phyloP scores from a whole-genome alignment of 2,888 invertebrate genomes.

The Caenorhabditis sulstoni region DNA sequence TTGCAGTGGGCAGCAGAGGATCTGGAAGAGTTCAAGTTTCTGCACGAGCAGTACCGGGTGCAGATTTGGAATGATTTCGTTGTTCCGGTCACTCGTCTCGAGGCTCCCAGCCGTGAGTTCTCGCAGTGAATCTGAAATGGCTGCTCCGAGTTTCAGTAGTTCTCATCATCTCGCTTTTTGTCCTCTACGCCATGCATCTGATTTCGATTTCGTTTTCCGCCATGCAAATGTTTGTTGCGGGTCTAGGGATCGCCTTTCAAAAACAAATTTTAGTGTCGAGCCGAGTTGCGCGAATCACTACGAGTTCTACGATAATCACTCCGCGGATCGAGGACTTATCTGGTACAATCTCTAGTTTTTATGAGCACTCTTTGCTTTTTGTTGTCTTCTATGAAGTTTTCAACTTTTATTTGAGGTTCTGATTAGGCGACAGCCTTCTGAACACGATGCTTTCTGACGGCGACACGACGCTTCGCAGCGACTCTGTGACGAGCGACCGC shows the following conservation, averaged over 20 bases:
- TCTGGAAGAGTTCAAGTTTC: conserved; percentile 4
- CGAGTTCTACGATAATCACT: conserved; percentile 1
- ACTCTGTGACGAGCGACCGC: conserved; percentile 35
- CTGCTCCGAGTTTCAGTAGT: not conserved
- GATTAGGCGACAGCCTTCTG: conserved; percentile 43
- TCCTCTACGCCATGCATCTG: not conserved
- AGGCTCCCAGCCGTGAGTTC: conserved; percentile 23
- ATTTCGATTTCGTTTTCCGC: not conserved
- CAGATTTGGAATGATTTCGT: conserved; percentile 30
- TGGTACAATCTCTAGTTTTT: conserved; percentile 15
- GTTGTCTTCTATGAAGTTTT: conserved; percentile 1
- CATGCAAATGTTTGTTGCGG: no score
- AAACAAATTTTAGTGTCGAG: not conserved
- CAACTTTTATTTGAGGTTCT: not conserved
- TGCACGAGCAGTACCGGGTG: conserved; percentile 33
- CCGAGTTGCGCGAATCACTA: not conserved
- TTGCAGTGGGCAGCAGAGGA: conserved; percentile 17
- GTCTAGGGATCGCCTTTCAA: no score
- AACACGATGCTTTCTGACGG: conserved; percentile 45
- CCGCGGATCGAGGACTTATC: conserved; percentile 20
- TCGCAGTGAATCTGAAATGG: not conserved
- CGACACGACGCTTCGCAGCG: conserved; percentile 40
- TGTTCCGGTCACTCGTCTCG: conserved; percentile 18
- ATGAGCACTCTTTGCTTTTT: not conserved
- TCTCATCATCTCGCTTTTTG: not conserved